Base-by-base conservation (phyloP, 1,140 invertebrate species). In the Leptopilina clavipes region DNA sequence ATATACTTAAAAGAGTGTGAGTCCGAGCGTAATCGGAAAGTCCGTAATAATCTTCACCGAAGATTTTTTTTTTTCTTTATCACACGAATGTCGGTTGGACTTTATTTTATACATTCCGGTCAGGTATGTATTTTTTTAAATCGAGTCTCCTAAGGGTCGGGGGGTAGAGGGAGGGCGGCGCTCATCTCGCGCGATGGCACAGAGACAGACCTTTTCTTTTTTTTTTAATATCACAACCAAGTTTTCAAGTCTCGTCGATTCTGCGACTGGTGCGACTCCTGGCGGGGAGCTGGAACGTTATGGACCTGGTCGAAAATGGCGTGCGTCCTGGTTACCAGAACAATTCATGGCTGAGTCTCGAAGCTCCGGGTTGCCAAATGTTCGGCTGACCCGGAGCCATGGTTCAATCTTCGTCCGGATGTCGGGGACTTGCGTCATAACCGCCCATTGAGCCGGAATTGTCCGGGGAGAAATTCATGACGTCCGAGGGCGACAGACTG, bases 371-470 rank as follows among this genome's bases (percentile, higher is more conserved):
- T 74, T 87, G 90, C 89, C 90, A 91, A 48, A 87, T 81, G 2
- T 56, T 75, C 74, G 87, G 88, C 86, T 87, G 88, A 89, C 90
- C 90, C 89, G 89, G 89, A 91, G 90, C 92, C 85, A 90, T 89
- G 92, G 90, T 92, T 93, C 92, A 93, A 89, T 90, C 92, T 85
- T 94, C 93, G 80, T 93, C 93, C 84, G 93, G 92, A 5, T 92
- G 87, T 59, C 92, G 88, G 1, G 92, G 92, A 90, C 92, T 93
- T 25, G 92, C 90, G 81, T 92, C 92, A 78, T 92, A 92, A 17
- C 90, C 88, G 65, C 91, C 89, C 75, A 90, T 89, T 6, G 90
- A 90, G 8, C 86, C 88, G 5, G 91, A 87, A 73, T 92, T 91
- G 18, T 93, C 92, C 3, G 92, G 92, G 9, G 91, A 91, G 78